Evolutionary conservation across 92 coral and sea anemone genomes (phyloP), one percentile per base, ranked within the genome.

Genomic region (Porites rus): DNA sequence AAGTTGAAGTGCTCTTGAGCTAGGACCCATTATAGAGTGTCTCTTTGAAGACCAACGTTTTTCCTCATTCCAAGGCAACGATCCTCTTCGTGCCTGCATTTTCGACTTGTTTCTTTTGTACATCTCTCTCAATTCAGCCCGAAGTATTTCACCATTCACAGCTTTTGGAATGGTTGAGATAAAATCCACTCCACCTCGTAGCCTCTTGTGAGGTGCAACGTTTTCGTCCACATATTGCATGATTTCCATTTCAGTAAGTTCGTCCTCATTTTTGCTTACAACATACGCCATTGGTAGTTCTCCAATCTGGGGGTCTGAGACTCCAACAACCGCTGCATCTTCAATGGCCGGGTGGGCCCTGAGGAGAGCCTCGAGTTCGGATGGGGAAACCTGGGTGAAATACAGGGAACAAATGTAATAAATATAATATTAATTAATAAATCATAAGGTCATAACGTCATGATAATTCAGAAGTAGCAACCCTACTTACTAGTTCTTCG

Each of bases 311-410:
- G 86, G 87, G 89, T 94, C 94, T 43, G 98, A 95, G 31, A 93
- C 64, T 13, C 94, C 97, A 62, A 96, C 65, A 20, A 94, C 98
- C 17, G 88, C 97, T 10, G 97, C 98, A 89, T 96, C 98, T 66
- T 86, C 83, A 8, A 96, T 88, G 51, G 91, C 91, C 31, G 97
- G 93, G 88, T 96, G 98, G 28, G 97, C 86, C 72, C 89, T 83
- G 54, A 96, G 87, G 51, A 92, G 63, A 14, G 91, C 76, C 86
- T 96, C 97, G 11, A 96, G 94, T 38, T 96, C 97, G 12, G 88
- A 93, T 8, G 94, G 94, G 1, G 95, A 78, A 59, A 96, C 92
- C 98, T 96, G 54, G 3, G 20, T 24, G 4, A 79, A 20, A 9
- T 65, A 4, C 3, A 46, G 31, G 25, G 50, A 67, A 61, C 0